These are phyloP conservation scores for Lamproptera curius DNA, from an alignment of 2,888 invertebrate genomes.

Conservation along the genomic window DNA sequence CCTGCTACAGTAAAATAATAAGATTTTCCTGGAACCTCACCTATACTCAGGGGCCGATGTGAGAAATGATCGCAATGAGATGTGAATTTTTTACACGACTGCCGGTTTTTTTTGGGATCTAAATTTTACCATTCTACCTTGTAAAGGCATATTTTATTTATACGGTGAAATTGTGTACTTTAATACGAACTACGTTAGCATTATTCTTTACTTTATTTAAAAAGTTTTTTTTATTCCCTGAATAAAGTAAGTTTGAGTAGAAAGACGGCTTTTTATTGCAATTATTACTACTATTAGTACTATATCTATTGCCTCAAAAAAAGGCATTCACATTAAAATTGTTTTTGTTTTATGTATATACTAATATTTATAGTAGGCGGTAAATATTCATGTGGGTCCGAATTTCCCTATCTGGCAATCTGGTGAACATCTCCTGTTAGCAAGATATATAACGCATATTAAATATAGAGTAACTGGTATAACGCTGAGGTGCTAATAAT, in stretches of 20 bases:
- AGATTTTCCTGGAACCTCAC: neutral
- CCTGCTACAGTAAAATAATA: neutral
- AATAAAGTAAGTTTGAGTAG: neutral
- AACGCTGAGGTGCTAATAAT: too few species aligned
- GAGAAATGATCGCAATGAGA: neutral
- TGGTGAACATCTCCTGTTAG: too few species aligned
- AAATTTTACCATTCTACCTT: constrained; percentile 42
- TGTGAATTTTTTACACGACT: constrained; percentile 34
- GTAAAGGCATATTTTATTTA: constrained; percentile 49
- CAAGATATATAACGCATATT: too few species aligned
- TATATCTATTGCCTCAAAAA: too few species aligned
- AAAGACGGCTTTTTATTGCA: too few species aligned
- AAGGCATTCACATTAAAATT: too few species aligned
- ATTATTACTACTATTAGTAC: too few species aligned
- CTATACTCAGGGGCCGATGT: neutral
- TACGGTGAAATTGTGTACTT: constrained; percentile 43
- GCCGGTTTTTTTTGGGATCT: constrained; percentile 38
- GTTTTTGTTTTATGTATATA: too few species aligned
- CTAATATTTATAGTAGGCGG: too few species aligned
- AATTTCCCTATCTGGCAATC: too few species aligned
- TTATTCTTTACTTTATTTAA: neutral
- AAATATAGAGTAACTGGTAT: too few species aligned
- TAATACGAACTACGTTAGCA: neutral
- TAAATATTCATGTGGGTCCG: too few species aligned
- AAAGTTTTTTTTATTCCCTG: neutral